Base-by-base conservation (phyloP, 2,797 vertebrate species). In the Dendrocincla fuliginosa region DNA sequence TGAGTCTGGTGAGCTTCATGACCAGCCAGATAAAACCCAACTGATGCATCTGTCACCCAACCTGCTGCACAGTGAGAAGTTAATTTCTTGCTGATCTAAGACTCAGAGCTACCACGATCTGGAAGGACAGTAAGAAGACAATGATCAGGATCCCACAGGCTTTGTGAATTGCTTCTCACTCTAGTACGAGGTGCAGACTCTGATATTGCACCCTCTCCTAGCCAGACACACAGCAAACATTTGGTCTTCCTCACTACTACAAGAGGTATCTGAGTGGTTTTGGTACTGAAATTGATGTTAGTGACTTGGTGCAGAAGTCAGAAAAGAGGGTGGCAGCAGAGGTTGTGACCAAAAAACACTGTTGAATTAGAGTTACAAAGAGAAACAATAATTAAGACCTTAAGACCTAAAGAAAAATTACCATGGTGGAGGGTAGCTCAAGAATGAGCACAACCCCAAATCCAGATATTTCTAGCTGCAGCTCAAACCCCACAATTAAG, bases 401-500 rank as follows among this genome's bases (percentile, higher is more conserved):
- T 94, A 96, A 89, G 88, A 87, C 60, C 64, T 63, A 87, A 94
- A 24, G 1, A 90, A 70, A 64, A 85, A 90, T 93, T 96, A 96
- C 42, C 33, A 28, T 12, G 24, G 64, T 20, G 78, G 68, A 90
- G 37, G 16, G 68, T 50, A 74, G 84, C 53, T 89, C 6, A 4
- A 94, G 92, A 74, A 85, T 12, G 64, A 91, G 46, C 81, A 61
- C 39, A 78, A 68, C 71, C 82, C 93, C 84, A 95, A 91, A 93
- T 94, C 82, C 89, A 93, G 84, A 83, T 92, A 87, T 95, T 90
- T 89, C 86, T 35, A 96, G 88, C 84, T 95, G 78, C 84, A 93
- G 64, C 52, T 81, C 57, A 87, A 96, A 96, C 81, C 95, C 95
- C 89, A 91, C 94, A 96, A 96, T 93, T 95, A 96, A 77, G 53